Evolutionary conservation across 2,113 vertebrate genomes (phyloP), one percentile per base, ranked within the genome.

Genomic region (Raja brachyura): DNA sequence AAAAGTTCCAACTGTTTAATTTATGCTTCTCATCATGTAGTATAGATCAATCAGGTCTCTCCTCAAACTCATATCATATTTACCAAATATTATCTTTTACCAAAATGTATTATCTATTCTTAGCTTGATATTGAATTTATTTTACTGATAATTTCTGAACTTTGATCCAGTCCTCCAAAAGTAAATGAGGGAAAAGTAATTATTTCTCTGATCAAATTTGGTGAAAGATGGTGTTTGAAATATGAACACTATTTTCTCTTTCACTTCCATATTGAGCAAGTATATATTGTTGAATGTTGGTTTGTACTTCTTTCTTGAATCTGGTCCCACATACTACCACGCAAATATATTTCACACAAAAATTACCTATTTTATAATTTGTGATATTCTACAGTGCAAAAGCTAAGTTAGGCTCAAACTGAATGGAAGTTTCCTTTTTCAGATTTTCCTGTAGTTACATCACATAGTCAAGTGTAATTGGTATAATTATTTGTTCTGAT

Each of bases 401-500:
- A 48, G 31, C 6, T 14, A 63, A 33, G 2, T 14, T 31, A 20
- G 14, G 54, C 48, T 63, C 63, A 13, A 92, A 48, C 16, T 20
- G 18, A 22, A 73, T 22, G 16, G 8, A 48, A 18, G 18, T 39
- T 54, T 48, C 22, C 4, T 28, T 25, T 70, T 92, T 39, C 28
- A 33, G 6, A 48, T 48, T 66, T 90, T 70, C 70, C 63, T 14
- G 63, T 2, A 73, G 31, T 63, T 22, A 74, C 4, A 14, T 74
- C 54, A 9, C 39, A 92, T 25, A 14, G 90, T 73, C 31, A 13
- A 90, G 25, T 39, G 63, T 39, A 90, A 70, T 4, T 25, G 20
- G 63, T 5, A 70, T 73, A 92, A 92, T 92, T 92, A 92, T 74
- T 54, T 73, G 59, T 92, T 73, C 18, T 92, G 39, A 73, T 5